These are phyloP conservation scores for Pseudois nayaur DNA, from an alignment of 2,113 vertebrate species.

Conservation along the genomic window DNA sequence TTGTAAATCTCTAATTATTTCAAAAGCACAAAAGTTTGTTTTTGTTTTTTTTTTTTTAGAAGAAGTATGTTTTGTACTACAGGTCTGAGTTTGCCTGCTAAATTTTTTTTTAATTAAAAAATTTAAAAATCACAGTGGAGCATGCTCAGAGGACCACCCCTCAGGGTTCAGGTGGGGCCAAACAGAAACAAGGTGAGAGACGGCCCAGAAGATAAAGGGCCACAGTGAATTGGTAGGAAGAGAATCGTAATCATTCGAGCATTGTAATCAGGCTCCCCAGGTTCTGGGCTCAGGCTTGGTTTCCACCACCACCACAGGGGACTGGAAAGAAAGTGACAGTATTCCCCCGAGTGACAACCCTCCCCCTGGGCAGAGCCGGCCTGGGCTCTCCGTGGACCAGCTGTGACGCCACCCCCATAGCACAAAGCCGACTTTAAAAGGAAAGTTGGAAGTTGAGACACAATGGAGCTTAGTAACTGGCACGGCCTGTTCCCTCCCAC, in stretches of 20 bases:
- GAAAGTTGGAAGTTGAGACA: background rate
- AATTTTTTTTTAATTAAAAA: background rate
- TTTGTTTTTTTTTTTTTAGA: background rate
- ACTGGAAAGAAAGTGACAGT: background rate
- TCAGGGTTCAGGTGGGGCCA: rapidly evolving
- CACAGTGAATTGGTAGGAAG: background rate
- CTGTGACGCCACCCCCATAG: background rate
- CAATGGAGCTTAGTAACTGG: background rate
- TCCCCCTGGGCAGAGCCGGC: background rate
- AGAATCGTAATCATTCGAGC: rapidly evolving
- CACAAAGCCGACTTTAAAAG: background rate
- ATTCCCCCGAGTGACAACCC: background rate
- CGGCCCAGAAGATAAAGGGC: background rate
- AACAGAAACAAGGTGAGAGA: background rate
- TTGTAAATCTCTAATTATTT: background rate
- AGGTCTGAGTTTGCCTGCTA: background rate
- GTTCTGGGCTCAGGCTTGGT: background rate
- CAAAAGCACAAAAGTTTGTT: background rate
- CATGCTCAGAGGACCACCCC: background rate
- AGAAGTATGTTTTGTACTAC: background rate
- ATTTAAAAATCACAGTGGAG: background rate
- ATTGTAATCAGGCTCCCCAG: background rate
- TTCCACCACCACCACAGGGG: background rate
- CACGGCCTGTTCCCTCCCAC: background rate
- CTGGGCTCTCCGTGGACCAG: background rate